These are phyloP conservation scores for Ciconia maguari DNA, from an alignment of 2,113 vertebrate species.

Conservation along the genomic window DNA sequence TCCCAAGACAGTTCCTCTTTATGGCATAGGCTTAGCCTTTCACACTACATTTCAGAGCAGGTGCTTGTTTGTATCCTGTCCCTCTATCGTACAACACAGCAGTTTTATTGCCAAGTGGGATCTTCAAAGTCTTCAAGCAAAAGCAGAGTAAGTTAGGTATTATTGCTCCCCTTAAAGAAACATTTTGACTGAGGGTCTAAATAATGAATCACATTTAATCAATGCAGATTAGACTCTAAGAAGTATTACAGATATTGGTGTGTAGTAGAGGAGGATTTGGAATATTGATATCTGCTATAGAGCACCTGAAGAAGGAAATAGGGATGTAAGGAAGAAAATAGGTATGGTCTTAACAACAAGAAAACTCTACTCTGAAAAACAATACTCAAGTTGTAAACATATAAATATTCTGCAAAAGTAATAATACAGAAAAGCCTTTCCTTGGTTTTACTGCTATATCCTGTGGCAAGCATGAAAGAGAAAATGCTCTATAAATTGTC, in stretches of 20 bases:
- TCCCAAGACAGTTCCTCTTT: neutral
- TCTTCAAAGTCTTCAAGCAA: neutral
- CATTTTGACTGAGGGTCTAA: neutral
- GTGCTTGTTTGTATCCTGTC: neutral
- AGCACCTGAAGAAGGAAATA: neutral
- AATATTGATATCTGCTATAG: neutral
- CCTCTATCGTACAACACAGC: neutral
- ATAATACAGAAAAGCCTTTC: neutral
- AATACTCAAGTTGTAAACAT: neutral
- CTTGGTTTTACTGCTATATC: slow-evolving; percentile 4
- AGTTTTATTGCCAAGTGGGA: neutral
- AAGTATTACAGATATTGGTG: neutral
- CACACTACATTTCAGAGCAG: neutral
- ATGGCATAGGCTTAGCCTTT: neutral
- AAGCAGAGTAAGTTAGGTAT: neutral
- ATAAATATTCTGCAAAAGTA: slow-evolving; percentile 33
- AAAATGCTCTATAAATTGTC: slow-evolving; percentile 30
- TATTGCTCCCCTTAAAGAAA: neutral
- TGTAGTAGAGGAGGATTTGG: neutral
- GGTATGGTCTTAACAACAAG: neutral
- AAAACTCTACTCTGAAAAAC: neutral
- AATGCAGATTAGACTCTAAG: neutral
- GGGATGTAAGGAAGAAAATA: neutral
- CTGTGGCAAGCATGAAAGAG: neutral
- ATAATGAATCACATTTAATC: neutral